Percentiles rank a stretch among this genome's conserved stretches.
Evolutionary conservation across 2,888 invertebrate genomes (phyloP).

Genomic region (Amphiduros pacificus): DNA sequence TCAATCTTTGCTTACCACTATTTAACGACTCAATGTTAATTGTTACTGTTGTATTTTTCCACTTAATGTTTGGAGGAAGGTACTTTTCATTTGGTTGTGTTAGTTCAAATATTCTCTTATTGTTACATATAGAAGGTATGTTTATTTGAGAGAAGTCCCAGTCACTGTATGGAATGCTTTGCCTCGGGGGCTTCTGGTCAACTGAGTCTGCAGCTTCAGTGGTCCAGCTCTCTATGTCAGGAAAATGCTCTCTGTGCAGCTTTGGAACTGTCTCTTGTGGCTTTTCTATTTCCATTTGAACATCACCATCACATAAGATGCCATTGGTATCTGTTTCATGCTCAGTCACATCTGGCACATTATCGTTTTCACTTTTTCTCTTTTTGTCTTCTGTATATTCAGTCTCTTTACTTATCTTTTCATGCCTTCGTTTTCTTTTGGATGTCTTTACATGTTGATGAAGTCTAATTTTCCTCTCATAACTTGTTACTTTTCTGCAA

Average conservation of each 20-base stretch:
- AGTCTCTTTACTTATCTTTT: not conserved
- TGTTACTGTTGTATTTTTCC: not conserved
- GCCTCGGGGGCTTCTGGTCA: too few relatives aligned
- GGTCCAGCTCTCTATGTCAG: too few relatives aligned
- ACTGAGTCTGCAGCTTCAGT: not conserved
- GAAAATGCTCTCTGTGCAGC: too few relatives aligned
- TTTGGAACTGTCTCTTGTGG: too few relatives aligned
- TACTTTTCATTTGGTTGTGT: too few relatives aligned
- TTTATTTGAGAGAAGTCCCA: not conserved
- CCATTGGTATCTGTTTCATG: too few relatives aligned
- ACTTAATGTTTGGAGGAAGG: too few relatives aligned
- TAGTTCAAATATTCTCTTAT: too few relatives aligned
- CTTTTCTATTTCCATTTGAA: too few relatives aligned
- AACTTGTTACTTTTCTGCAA: slow-evolving; percentile 42
- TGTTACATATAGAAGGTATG: too few relatives aligned
- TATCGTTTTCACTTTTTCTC: not conserved
- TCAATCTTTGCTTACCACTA: not conserved
- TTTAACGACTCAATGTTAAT: too few relatives aligned
- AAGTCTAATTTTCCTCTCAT: slow-evolving; percentile 44
- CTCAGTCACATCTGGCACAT: not conserved
- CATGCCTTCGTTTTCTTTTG: not conserved
- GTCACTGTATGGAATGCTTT: not conserved
- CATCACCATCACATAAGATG: too few relatives aligned
- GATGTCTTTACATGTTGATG: slow-evolving; percentile 37
- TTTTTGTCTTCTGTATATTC: not conserved